Base-by-base conservation (phyloP, 2,888 invertebrate species). In the Drosophila mulleri region DNA sequence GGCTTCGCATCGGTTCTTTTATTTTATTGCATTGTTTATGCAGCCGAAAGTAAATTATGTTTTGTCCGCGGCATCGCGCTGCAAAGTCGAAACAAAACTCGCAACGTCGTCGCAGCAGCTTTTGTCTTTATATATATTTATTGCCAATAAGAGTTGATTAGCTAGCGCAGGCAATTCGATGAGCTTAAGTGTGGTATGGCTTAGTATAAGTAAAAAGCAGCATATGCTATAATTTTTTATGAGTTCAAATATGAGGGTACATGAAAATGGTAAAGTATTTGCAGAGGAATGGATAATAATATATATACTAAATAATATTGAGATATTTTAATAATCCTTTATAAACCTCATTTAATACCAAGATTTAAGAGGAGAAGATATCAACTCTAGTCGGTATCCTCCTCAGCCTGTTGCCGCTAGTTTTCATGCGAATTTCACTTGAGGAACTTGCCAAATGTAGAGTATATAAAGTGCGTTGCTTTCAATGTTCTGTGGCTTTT, bases 1-100 rank as follows among this genome's bases (percentile, higher is more conserved):
- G 32, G 50, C 52, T 67, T 76, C 68, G 74, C 69, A 72, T 79
- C 88, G 83, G 67, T 73, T 83, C 75, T 85, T 83, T 88, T 88
- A 84, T 89, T 91, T 82, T 88, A 86, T 90, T 91, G 90, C 91
- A 91, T 90, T 91, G 89, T 91, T 91, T 90, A 90, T 91, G 91
- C 82, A 80, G 89, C 75, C 80, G 71, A 86, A 90, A 90, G 86
- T 90, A 89, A 91, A 91, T 90, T 91, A 90, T 90, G 91, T 88
- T 90, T 80, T 67, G 67, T 80, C 77, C 80, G 80, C 77, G 63
- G 75, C 75, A 42, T 60, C 64, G 75, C 52, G 57, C 67, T 56
- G 78, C 64, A 68, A 79, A 79, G 58, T 80, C 69, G 80, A 37
- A 75, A 67, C 76, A 71, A 67, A 80, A 71, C 80, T 78, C 53